Evolutionary conservation across 2,797 vertebrate species (phyloP), one percentile per base, ranked within the genome.

Genomic region (Lacerta agilis): DNA sequence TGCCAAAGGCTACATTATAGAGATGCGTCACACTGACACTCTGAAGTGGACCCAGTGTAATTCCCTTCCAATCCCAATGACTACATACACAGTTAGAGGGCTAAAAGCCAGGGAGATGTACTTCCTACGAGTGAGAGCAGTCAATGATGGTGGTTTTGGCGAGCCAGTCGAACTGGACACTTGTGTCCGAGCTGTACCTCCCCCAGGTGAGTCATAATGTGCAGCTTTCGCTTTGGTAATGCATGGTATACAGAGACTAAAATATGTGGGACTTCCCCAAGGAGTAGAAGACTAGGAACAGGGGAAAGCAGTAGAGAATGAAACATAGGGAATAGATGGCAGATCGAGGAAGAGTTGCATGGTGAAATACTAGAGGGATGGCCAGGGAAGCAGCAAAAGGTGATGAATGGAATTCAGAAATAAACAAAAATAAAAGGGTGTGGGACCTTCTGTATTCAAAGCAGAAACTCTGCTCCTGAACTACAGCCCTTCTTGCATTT

Each of bases 1-100:
- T 73, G 97, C 97, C 1, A 98, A 96, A 87, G 98, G 98, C 15
- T 98, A 98, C 2, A 94, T 97, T 90, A 97, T 98, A 33, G 98
- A 98, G 92, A 94, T 98, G 36, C 94, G 96, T 3, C 92, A 92
- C 79, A 93, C 95, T 0, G 96, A 96, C 41, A 95, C 89, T 89
- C 86, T 94, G 5, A 97, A 94, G n/a, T 98, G 98, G 98, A 96
- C 87, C 33, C 97, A 96, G 1, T 98, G 97, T 92, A 98, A 97
- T 10, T 2, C 11, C 75, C 95, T 93, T 58, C 96, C 96, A 3
- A 94, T 97, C 89, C 92, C 95, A 1, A 71, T 25, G 0, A 97
- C 97, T 41, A 94, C 94, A 67, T 98, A 96, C 94, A 97, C 92
- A 0, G 95, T 97, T 25, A 98, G 96, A 92, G 97, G 97, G 41